Evolutionary conservation across 2,888 invertebrate species (phyloP).

Genomic region (Pseudococcus jackbeardsleyi): DNA sequence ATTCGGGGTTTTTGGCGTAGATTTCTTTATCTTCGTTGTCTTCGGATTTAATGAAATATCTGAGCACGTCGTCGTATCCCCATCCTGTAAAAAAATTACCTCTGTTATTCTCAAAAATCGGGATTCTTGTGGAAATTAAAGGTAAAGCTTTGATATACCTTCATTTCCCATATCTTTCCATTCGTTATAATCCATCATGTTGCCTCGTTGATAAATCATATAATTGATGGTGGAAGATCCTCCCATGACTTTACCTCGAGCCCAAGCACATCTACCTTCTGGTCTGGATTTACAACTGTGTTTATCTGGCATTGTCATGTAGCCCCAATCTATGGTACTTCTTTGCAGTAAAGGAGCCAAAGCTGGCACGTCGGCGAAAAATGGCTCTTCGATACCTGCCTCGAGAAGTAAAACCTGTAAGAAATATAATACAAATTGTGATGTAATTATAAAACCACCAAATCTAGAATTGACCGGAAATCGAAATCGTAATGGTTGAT

Average conservation of each 20-base stretch:
- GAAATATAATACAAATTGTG: neutral
- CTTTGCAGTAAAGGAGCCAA: slow-evolving; percentile 70
- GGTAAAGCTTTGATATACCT: slow-evolving; percentile 64
- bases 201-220: slow-evolving; percentile 70
- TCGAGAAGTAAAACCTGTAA: slow-evolving; percentile 68
- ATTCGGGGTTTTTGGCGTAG: slow-evolving; percentile 72
- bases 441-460: neutral
- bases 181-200: slow-evolving; percentile 70
- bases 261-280: slow-evolving; percentile 69
- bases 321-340: slow-evolving; percentile 71
- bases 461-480: neutral
- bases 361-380: slow-evolving; percentile 69
- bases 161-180: slow-evolving; percentile 70
- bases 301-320: slow-evolving; percentile 69
- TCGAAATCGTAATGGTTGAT: neutral
- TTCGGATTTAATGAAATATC: slow-evolving; percentile 80
- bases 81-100: slow-evolving; percentile 72
- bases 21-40: slow-evolving; percentile 74
- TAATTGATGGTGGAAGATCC: slow-evolving; percentile 73
- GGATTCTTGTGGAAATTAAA: neutral
- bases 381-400: slow-evolving; percentile 68
- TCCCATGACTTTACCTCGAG: slow-evolving; percentile 72
- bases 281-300: slow-evolving; percentile 67
- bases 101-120: neutral
- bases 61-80: slow-evolving; percentile 77